A percentile compares a stretch with the other conserved stretches of the same genome.
These are phyloP conservation scores for Agonopterix heracliana DNA, from an alignment of 2,888 invertebrate genomes.

Conservation along the genomic window DNA sequence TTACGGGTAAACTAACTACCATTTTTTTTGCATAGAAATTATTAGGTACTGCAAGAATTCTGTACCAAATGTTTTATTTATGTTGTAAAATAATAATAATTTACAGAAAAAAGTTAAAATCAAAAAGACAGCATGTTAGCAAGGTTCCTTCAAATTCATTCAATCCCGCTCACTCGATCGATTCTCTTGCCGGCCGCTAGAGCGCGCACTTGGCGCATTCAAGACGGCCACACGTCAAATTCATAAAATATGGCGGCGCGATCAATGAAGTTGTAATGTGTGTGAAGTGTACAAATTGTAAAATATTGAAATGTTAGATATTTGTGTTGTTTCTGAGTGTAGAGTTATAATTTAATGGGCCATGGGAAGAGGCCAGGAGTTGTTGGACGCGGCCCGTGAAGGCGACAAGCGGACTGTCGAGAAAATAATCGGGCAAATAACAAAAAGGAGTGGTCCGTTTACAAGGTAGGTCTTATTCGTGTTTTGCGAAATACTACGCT, in stretches of 20 bases:
- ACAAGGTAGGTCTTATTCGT: constrained; percentile 84
- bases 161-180: constrained; percentile 28
- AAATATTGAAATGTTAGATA: constrained; percentile 60
- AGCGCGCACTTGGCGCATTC: no score
- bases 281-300: constrained; percentile 65
- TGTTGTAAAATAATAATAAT: no score
- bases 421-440: constrained; percentile 91
- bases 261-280: constrained; percentile 83
- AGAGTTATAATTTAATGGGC: constrained; percentile 59
- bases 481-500: constrained; percentile 28
- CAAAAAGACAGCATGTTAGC: no score
- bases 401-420: constrained; percentile 93
- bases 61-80: no score
- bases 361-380: constrained; percentile 98
- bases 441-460: constrained; percentile 94
- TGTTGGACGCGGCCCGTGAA: constrained; percentile 95
- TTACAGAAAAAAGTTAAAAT: no score
- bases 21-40: no score
- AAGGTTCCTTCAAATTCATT: background rate
- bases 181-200: constrained; percentile 61
- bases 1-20: no score
- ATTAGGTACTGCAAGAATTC: no score
- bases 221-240: constrained; percentile 31
- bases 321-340: constrained; percentile 72
- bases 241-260: constrained; percentile 82